A percentile compares a stretch with the other conserved stretches of the same genome.
These are phyloP conservation scores for Cataglyphis livida DNA, from an alignment of 2,888 invertebrate species.

Conservation along the genomic window DNA sequence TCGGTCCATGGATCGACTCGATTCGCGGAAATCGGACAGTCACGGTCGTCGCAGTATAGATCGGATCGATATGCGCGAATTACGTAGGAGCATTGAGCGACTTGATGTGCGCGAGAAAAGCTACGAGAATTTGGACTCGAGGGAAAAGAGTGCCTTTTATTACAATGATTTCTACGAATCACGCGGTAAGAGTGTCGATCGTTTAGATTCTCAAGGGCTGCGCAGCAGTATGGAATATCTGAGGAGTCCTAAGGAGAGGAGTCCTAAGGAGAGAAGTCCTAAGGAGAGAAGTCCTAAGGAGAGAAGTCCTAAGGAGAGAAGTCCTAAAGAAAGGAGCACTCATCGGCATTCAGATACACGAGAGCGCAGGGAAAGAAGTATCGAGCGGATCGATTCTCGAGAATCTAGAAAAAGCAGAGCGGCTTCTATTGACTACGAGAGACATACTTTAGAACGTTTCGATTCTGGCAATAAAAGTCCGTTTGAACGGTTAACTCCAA, in stretches of 20 bases:
- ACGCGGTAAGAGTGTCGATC: constrained; percentile 78
- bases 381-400: constrained; percentile 78
- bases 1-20: constrained; percentile 76
- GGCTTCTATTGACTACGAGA: constrained; percentile 75
- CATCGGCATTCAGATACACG: constrained; percentile 59
- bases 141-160: constrained; percentile 64
- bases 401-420: constrained; percentile 72
- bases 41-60: constrained; percentile 72
- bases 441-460: constrained; percentile 81
- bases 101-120: constrained; percentile 78
- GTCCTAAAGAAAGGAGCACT: not conserved
- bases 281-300: too few species aligned
- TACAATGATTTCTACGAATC: constrained; percentile 72
- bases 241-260: constrained; percentile 70
- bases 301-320: too few species aligned
- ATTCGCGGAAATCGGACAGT: constrained; percentile 73
- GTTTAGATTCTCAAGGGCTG: constrained; percentile 78
- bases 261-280: too few species aligned
- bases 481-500: constrained; percentile 72
- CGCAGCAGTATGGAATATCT: constrained; percentile 77
- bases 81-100: constrained; percentile 81
- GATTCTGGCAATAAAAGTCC: constrained; percentile 79
- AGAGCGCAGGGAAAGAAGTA: constrained; percentile 75
- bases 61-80: constrained; percentile 76
- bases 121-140: constrained; percentile 76